Percentiles rank a stretch among this genome's conserved stretches.
phyloP scores from a whole-genome alignment of 2,888 invertebrate species.

The Cyclophora punctaria region DNA sequence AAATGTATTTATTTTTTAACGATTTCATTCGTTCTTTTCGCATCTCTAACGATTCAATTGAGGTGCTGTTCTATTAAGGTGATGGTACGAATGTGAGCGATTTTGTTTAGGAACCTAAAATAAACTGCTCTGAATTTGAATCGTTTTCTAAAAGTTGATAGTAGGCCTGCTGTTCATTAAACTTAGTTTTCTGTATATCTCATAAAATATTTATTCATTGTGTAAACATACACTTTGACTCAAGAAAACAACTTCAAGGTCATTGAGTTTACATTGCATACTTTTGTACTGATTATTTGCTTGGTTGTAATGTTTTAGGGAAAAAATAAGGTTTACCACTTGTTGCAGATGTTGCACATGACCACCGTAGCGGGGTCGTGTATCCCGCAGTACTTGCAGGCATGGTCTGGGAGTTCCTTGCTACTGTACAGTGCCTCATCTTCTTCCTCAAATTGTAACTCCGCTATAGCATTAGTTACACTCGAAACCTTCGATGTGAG shows the following conservation, averaged over 20 bases:
- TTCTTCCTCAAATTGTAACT: conserved; percentile 96
- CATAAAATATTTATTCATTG: too few relatives aligned
- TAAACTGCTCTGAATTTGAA: too few relatives aligned
- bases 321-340: conserved; percentile 79
- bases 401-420: conserved; percentile 94
- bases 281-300: conserved; percentile 2
- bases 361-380: conserved; percentile 98
- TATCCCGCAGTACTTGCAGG: conserved; percentile 99
- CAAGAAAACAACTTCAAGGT: conserved; percentile 3
- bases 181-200: too few relatives aligned
- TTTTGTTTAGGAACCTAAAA: too few relatives aligned
- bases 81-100: too few relatives aligned
- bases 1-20: too few relatives aligned
- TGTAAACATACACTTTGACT: neutral
- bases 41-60: too few relatives aligned
- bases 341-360: conserved; percentile 98
- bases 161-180: too few relatives aligned
- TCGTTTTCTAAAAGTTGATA: too few relatives aligned
- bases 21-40: too few relatives aligned
- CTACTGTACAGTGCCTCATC: conserved; percentile 92
- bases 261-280: conserved; percentile 1
- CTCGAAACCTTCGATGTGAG: conserved; percentile 79
- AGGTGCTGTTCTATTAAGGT: too few relatives aligned
- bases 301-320: too few relatives aligned
- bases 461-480: conserved; percentile 84